phyloP scores from a whole-genome alignment of 1,140 invertebrate genomes.

The Drosophila virilis region DNA sequence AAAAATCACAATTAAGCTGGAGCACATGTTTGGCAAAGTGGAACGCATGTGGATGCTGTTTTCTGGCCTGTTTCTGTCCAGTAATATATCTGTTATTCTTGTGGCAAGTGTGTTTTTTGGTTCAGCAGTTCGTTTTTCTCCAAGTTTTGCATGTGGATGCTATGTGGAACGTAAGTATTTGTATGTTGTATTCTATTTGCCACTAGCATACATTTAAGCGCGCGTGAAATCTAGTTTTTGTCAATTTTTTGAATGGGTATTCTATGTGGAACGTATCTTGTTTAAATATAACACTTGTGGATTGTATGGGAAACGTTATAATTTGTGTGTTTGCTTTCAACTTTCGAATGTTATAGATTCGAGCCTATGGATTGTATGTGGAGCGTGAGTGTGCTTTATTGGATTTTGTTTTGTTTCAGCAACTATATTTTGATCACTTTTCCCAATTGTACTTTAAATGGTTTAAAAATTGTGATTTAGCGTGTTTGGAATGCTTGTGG shows the following conservation, averaged over 20 bases:
- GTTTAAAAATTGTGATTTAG: no score
- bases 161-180: conserved; percentile 15
- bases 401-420: not conserved
- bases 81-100: no score
- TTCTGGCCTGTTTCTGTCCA: not conserved
- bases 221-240: no score
- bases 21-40: conserved; percentile 16
- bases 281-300: not conserved
- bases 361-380: no score
- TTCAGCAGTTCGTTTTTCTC: no score
- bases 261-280: not conserved
- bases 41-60: not conserved
- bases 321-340: no score
- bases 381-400: not conserved
- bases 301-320: not conserved
- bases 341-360: no score
- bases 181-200: not conserved
- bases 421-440: no score
- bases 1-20: not conserved
- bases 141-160: not conserved
- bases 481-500: not conserved
- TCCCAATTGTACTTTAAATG: no score
- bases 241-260: not conserved
- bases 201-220: no score
- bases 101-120: not conserved